phyloP scores from a whole-genome alignment of 2,797 vertebrate genomes.

The Botia almorhae region DNA sequence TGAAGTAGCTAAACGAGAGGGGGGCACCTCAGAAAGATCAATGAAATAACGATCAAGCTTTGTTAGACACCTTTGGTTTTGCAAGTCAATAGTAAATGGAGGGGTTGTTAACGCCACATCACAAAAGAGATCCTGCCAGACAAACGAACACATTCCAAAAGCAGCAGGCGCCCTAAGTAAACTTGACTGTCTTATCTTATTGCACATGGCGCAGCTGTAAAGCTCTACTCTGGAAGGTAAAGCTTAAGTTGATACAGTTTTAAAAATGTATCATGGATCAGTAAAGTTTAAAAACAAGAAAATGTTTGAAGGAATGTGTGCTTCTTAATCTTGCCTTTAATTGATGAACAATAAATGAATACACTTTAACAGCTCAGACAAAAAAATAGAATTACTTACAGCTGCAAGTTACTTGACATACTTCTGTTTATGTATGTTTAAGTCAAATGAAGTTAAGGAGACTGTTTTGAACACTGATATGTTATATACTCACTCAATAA shows the following conservation, averaged over 20 bases:
- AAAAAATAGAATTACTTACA: not conserved
- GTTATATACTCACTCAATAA: no score
- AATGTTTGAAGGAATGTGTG: not conserved
- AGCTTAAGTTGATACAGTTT: not conserved
- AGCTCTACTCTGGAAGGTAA: not conserved
- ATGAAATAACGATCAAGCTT: conserved; percentile 28
- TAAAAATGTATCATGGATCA: not conserved
- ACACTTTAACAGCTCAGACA: not conserved
- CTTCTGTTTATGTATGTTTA: no score
- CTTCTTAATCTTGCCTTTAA: not conserved
- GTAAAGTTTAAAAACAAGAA: not conserved
- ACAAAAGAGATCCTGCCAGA: conserved; percentile 41
- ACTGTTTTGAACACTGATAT: no score
- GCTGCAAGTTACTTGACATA: no score
- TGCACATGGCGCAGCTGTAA: conserved; percentile 20
- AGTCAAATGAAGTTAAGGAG: no score
- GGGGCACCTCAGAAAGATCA: conserved; percentile 17
- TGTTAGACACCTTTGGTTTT: conserved; percentile 37
- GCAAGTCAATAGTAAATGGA: conserved; percentile 43
- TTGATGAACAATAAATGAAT: not conserved
- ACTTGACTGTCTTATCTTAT: conserved; percentile 55
- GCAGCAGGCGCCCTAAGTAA: conserved; percentile 44
- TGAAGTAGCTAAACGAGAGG: not conserved
- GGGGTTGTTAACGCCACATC: conserved; percentile 43
- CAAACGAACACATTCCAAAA: conserved; percentile 54